Conservation (phyloP, 2,888 invertebrate species). For the Eugnorisma glareosa region DNA sequence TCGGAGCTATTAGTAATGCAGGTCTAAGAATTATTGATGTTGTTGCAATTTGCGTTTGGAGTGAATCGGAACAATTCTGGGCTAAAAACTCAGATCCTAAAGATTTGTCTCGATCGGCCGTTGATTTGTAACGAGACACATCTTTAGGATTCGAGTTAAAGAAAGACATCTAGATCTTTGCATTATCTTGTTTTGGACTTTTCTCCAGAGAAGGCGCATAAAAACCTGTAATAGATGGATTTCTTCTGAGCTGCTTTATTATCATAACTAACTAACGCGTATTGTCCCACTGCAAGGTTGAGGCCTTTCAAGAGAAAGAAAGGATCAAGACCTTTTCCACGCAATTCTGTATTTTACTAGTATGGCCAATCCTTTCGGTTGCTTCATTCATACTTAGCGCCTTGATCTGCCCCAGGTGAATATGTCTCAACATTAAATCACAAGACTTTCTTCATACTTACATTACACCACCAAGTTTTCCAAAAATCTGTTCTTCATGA, state of each 20-base stretch:
- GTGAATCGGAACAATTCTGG: neutral
- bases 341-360: neutral
- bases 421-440: neutral
- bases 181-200: neutral
- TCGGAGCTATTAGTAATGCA: constrained; percentile 18
- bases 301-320: no score
- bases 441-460: neutral
- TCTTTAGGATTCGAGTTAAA: no score
- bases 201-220: neutral
- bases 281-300: no score
- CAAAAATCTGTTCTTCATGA: constrained; percentile 8
- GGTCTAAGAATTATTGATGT: neutral
- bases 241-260: neutral
- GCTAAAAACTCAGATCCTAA: neutral
- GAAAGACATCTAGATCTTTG: neutral
- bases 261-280: neutral
- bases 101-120: neutral
- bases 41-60: neutral
- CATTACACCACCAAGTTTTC: neutral
- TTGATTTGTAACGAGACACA: no score
- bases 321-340: neutral
- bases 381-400: neutral
- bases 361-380: neutral
- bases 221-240: neutral
- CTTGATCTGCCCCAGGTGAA: neutral